Percentiles rank a stretch among this genome's conserved stretches.
phyloP scores from a whole-genome alignment of 2,797 vertebrate genomes.

The Sphenopsis melanotis region DNA sequence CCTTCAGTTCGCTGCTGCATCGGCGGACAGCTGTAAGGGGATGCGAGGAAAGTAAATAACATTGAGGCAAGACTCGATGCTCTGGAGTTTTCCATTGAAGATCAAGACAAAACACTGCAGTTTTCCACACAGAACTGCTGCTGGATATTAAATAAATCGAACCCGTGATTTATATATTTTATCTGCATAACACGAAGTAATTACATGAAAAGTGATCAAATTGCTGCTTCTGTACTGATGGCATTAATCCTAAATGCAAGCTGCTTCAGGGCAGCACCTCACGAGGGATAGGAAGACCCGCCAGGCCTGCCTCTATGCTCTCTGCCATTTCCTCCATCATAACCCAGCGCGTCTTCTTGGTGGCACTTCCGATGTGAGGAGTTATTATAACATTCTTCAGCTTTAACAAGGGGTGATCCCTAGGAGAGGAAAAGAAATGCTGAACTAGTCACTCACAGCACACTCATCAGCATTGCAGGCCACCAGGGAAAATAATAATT shows the following conservation, averaged over 20 bases:
- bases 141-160: background rate
- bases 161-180: background rate
- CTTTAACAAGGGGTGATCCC: slow-evolving; percentile 77
- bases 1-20: accelerated
- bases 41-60: background rate
- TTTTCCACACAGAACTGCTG: background rate
- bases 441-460: background rate
- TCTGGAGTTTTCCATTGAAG: background rate
- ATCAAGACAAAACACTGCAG: background rate
- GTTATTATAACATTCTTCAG: slow-evolving; percentile 76
- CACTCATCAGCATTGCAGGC: background rate
- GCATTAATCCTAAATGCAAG: too few species aligned
- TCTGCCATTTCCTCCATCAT: slow-evolving; percentile 74
- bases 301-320: slow-evolving; percentile 71
- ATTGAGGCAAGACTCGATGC: background rate
- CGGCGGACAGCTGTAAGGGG: background rate
- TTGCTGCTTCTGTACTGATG: background rate
- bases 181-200: background rate
- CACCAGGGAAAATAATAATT: background rate
- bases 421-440: slow-evolving; percentile 33
- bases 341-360: slow-evolving; percentile 39
- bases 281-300: slow-evolving; percentile 16
- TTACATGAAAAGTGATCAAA: background rate
- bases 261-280: slow-evolving; percentile 9
- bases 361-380: slow-evolving; percentile 79